A percentile compares a stretch with the other conserved stretches of the same genome.
phyloP scores from a whole-genome alignment of 1,140 invertebrate genomes.

The Neodiprion pinetum region DNA sequence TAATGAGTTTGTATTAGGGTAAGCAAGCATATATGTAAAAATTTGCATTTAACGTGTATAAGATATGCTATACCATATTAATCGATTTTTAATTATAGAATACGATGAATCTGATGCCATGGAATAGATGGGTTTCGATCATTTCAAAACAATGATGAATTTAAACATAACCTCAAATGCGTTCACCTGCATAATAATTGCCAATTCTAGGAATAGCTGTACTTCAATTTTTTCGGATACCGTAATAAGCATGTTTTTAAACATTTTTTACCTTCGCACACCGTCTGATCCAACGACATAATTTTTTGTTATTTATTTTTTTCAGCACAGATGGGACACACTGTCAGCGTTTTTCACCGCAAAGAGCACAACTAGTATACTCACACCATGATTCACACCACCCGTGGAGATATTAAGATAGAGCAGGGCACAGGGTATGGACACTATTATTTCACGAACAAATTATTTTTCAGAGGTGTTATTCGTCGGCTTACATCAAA shows the following conservation, averaged over 20 bases:
- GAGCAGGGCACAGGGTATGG: no score
- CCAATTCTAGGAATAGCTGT: constrained; percentile 35
- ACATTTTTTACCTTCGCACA: constrained; percentile 71
- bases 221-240: constrained; percentile 27
- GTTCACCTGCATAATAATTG: constrained; percentile 13
- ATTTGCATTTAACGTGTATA: not conserved
- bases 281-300: constrained; percentile 79
- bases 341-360: no score
- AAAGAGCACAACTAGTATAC: no score
- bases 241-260: constrained; percentile 17
- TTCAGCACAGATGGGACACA: no score
- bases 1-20: constrained; percentile 21
- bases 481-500: no score
- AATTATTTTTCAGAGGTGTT: no score
- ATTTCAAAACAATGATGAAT: constrained; percentile 11
- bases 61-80: not conserved
- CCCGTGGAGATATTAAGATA: no score
- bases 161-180: constrained; percentile 21
- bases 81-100: no score
- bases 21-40: constrained; percentile 19
- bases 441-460: no score
- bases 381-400: no score
- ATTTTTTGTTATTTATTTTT: no score
- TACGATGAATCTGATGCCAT: not conserved
- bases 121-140: constrained; percentile 17